A percentile compares a stretch with the other conserved stretches of the same genome.
These are phyloP conservation scores for Delia radicum DNA, from an alignment of 1,140 invertebrate genomes.

Conservation along the genomic window DNA sequence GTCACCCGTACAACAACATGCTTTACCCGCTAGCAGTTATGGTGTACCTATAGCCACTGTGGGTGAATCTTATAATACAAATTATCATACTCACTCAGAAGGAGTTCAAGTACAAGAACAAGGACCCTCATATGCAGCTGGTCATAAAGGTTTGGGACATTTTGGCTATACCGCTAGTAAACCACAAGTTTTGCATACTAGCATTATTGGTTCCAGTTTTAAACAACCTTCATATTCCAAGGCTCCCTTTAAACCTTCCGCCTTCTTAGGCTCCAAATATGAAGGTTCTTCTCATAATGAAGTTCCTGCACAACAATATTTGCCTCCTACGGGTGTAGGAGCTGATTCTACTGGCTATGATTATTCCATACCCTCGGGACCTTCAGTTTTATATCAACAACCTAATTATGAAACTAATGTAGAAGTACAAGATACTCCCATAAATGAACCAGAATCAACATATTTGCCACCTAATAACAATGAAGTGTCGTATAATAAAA, in stretches of 20 bases:
- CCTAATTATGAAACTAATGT: neutral
- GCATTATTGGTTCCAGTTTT: neutral
- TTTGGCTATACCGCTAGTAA: slow-evolving; percentile 46
- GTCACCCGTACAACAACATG: neutral
- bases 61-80: neutral
- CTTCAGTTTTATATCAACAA: neutral
- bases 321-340: slow-evolving; percentile 32
- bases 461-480: slow-evolving; percentile 18
- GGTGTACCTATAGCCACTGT: neutral
- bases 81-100: neutral
- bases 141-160: slow-evolving; percentile 50
- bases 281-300: neutral
- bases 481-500: neutral
- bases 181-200: slow-evolving; percentile 36
- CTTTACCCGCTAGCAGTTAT: slow-evolving; percentile 16
- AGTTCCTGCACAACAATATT: slow-evolving; percentile 29
- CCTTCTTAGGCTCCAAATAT: slow-evolving; percentile 44
- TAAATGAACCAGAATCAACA: slow-evolving; percentile 19
- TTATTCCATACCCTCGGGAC: slow-evolving; percentile 27
- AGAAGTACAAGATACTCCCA: neutral
- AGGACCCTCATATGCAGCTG: slow-evolving; percentile 40
- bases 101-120: neutral
- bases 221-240: slow-evolving; percentile 25
- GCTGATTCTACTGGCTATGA: slow-evolving; percentile 38
- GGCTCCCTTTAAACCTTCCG: slow-evolving; percentile 47